Conservation (phyloP, 2,888 invertebrate species). For the Aporophyla nigra region DNA sequence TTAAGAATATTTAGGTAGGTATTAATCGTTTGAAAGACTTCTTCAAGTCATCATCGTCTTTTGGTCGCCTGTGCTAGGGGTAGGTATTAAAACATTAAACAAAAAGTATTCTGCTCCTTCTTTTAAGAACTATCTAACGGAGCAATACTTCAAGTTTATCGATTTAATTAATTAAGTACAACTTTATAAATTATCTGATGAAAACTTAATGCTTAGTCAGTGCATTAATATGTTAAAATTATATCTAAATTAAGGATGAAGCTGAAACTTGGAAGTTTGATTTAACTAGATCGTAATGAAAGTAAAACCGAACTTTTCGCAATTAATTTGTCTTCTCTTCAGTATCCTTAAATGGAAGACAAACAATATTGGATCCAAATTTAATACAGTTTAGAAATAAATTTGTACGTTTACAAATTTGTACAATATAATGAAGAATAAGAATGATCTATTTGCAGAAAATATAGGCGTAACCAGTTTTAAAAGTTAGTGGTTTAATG, state of each 20-base stretch:
- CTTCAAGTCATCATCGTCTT: neutral
- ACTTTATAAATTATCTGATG: neutral
- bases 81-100: neutral
- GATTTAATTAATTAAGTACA: neutral
- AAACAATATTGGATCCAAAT: conserved; percentile 33
- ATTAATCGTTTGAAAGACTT: neutral
- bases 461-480: too few species aligned
- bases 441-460: too few species aligned
- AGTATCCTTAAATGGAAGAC: conserved; percentile 33
- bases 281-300: conserved; percentile 33
- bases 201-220: neutral
- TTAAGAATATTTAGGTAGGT: neutral
- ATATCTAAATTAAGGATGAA: conserved; percentile 30
- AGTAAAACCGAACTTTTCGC: conserved; percentile 38
- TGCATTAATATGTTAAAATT: conserved; percentile 20
- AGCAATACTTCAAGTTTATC: neutral
- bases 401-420: conserved; percentile 10
- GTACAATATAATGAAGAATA: conserved; percentile 3
- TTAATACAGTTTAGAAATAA: conserved; percentile 20
- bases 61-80: neutral
- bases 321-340: conserved; percentile 39
- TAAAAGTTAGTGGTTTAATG: too few species aligned
- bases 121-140: neutral
- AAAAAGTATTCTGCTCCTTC: neutral
- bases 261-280: conserved; percentile 26